phyloP scores from a whole-genome alignment of 1,140 invertebrate genomes.

The Scaptodrosophila lebanonensis region DNA sequence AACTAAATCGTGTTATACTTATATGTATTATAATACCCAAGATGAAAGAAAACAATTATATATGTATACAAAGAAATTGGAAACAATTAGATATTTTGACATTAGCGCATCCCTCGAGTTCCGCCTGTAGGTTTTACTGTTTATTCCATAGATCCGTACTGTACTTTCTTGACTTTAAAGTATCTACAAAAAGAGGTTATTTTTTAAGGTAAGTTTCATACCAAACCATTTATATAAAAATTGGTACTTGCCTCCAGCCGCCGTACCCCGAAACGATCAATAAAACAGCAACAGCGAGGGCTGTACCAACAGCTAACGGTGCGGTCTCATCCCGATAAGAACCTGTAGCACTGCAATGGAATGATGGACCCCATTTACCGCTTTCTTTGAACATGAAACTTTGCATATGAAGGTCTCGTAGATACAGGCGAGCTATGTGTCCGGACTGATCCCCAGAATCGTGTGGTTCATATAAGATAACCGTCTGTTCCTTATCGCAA shows the following conservation, averaged over 20 bases:
- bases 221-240: neutral
- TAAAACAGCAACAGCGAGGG: slow-evolving; percentile 87
- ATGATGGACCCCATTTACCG: slow-evolving; percentile 80
- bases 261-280: slow-evolving; percentile 90
- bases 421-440: slow-evolving; percentile 79
- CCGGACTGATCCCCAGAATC: slow-evolving; percentile 73
- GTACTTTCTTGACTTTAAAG: slow-evolving; percentile 92
- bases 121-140: neutral
- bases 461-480: slow-evolving; percentile 69
- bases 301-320: slow-evolving; percentile 91
- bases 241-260: slow-evolving; percentile 77
- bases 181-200: slow-evolving; percentile 82
- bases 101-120: slow-evolving; percentile 1
- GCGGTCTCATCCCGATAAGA: slow-evolving; percentile 86
- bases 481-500: slow-evolving; percentile 82
- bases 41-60: slow-evolving; percentile 22
- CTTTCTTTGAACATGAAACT: slow-evolving; percentile 81
- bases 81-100: slow-evolving; percentile 29
- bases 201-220: neutral
- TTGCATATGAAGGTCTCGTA: slow-evolving; percentile 80
- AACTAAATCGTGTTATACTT: too few relatives aligned
- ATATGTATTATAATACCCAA: slow-evolving; percentile 1
- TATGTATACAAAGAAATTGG: slow-evolving; percentile 54
- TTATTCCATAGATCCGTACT: slow-evolving; percentile 95
- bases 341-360: slow-evolving; percentile 79